Evolutionary conservation across 2,888 invertebrate genomes (phyloP).

Genomic region (Notodonta ziczac): DNA sequence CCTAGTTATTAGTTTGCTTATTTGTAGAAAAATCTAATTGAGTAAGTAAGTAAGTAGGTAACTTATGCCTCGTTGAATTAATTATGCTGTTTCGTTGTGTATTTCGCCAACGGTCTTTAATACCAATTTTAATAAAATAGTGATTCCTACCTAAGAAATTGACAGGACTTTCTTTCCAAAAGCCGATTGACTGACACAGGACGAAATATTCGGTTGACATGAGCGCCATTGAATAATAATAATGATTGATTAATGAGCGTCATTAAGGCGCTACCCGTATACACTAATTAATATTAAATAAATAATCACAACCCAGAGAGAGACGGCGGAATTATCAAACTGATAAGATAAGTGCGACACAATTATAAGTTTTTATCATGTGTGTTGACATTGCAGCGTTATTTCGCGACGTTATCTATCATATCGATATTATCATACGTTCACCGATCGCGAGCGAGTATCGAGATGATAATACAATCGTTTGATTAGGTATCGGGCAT

Average conservation of each 20-base stretch:
- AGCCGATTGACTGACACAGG: too few relatives aligned
- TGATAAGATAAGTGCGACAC: slow-evolving; percentile 32
- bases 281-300: background rate
- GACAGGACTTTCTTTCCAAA: too few relatives aligned
- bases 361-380: slow-evolving; percentile 25
- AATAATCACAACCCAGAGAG: background rate
- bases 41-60: background rate
- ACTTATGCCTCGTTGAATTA: background rate
- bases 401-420: slow-evolving; percentile 25
- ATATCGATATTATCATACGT: slow-evolving; percentile 21
- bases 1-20: too few relatives aligned
- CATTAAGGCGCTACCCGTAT: background rate
- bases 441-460: slow-evolving; percentile 34
- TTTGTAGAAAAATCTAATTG: too few relatives aligned
- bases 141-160: too few relatives aligned
- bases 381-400: slow-evolving; percentile 38
- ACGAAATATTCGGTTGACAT: too few relatives aligned
- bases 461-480: slow-evolving; percentile 20
- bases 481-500: slow-evolving; percentile 35
- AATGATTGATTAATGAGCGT: too few relatives aligned
- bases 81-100: too few relatives aligned
- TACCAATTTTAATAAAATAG: too few relatives aligned
- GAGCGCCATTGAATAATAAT: too few relatives aligned
- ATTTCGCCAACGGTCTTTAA: too few relatives aligned
- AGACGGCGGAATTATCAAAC: slow-evolving; percentile 21